Evolutionary conservation across 2,113 vertebrate species (phyloP).

Genomic region (Thamnophis sirtalis): DNA sequence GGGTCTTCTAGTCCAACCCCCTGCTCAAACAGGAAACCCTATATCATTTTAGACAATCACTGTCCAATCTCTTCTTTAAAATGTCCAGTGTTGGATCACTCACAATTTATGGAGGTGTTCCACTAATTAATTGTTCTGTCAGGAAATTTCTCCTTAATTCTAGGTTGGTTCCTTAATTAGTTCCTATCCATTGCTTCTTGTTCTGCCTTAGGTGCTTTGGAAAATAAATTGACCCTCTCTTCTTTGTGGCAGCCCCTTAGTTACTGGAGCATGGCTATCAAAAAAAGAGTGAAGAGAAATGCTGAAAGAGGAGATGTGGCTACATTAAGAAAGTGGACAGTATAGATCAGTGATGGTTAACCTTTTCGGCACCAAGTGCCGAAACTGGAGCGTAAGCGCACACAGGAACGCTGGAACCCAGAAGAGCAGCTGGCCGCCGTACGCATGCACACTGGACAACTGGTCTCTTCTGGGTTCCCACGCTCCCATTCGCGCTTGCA

Average conservation of each 20-base stretch:
- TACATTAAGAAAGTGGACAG: not conserved
- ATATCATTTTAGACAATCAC: not conserved
- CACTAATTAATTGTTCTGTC: not conserved
- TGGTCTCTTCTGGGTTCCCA: no score
- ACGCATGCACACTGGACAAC: no score
- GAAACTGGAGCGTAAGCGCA: no score
- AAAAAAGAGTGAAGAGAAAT: not conserved
- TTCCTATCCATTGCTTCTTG: not conserved
- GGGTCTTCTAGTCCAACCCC: no score
- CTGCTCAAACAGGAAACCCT: no score
- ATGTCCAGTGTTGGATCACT: not conserved
- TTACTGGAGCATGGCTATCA: not conserved
- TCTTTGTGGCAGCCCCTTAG: not conserved
- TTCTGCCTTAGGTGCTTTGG: not conserved
- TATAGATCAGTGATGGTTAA: not conserved
- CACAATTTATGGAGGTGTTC: not conserved
- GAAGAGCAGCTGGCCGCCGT: no score
- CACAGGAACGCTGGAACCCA: no score
- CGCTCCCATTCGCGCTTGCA: no score
- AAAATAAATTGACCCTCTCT: not conserved
- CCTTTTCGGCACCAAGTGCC: no score
- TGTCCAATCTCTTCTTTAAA: not conserved
- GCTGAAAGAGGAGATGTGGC: not conserved
- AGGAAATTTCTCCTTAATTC: not conserved
- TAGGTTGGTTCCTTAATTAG: not conserved